Base-by-base conservation (phyloP, 35 echinoderm and acorn worm genomes). In the Ptychodera flava region DNA sequence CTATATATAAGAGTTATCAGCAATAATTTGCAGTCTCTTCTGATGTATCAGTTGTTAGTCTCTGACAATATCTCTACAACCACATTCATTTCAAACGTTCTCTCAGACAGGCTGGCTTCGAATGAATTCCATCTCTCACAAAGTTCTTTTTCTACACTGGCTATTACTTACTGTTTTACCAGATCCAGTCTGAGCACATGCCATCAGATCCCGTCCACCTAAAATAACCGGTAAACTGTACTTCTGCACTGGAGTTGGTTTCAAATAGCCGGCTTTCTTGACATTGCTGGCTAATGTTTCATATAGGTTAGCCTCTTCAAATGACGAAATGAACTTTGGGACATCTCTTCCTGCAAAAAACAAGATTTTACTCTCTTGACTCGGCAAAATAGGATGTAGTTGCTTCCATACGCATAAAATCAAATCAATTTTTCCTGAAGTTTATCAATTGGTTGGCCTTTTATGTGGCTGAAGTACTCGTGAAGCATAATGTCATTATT, bases 181-280 rank as follows among this genome's bases (percentile, higher is more conserved):
- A 1, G 96, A 99, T 32, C 96, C 96, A 35, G 96, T 99, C 80
- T 99, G 96, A 15, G 96, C 96, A 81, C 96, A 99, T 0, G 96
- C 96, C 96, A 99, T 99, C 0, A 99, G 84, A 84, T 99, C 96
- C 38, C 92, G 86, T 36, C 90, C 90, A 64, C 38, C 38, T 15
- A 29, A 30, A 16, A 99, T 92, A 36, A 99, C 92, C 28, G 96
- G 96, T 1, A 99, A 90, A 37, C 92, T 92, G 77, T 99, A 94
- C 86, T 99, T 99, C 86, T 99, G 96, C 0, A 99, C 96, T 22
- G 96, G 96, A 0, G 96, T 99, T 35, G 96, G 96, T 85, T 90
- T 92, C 30, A 90, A 85, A 28, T 99, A 99, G 12, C 90, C 91
- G 16, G 96, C 96, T 79, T 94, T 99, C 35, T 28, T 64, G 2